These are phyloP conservation scores for Crotalus tigris DNA, from an alignment of 2,113 vertebrate genomes.

Conservation along the genomic window DNA sequence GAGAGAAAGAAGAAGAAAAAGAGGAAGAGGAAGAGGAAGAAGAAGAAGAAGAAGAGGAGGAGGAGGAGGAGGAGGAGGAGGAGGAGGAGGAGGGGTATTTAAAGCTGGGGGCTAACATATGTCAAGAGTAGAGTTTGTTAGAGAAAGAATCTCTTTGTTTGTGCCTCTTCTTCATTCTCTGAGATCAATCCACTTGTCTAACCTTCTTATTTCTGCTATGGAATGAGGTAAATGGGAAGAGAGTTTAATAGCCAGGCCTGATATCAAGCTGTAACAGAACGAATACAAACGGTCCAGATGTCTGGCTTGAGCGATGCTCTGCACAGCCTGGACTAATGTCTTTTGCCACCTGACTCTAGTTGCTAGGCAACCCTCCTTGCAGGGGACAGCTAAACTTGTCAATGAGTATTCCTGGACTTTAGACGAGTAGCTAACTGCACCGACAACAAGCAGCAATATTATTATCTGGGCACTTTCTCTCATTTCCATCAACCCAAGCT, in stretches of 20 bases:
- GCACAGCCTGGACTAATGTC: neutral
- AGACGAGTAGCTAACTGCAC: neutral
- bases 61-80: too few relatives aligned
- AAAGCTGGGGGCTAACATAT: neutral
- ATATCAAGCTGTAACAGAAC: neutral
- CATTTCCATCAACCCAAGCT: neutral
- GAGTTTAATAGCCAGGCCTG: neutral
- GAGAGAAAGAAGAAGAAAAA: too few relatives aligned
- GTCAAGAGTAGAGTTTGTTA: neutral
- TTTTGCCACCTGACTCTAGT: neutral
- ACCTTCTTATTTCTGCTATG: neutral
- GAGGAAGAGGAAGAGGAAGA: too few relatives aligned
- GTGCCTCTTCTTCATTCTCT: neutral
- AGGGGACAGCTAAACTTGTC: neutral
- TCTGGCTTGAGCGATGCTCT: neutral
- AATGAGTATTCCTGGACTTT: neutral
- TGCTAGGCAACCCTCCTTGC: neutral
- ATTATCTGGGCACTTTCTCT: neutral
- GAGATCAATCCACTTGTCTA: neutral
- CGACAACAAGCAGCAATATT: neutral
- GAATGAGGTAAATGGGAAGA: neutral
- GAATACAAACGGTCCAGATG: neutral
- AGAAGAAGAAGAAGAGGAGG: too few relatives aligned
- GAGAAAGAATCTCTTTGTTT: neutral
- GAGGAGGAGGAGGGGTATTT: neutral